Base-by-base conservation (phyloP, 1,140 invertebrate genomes). In the Araneus ventricosus region DNA sequence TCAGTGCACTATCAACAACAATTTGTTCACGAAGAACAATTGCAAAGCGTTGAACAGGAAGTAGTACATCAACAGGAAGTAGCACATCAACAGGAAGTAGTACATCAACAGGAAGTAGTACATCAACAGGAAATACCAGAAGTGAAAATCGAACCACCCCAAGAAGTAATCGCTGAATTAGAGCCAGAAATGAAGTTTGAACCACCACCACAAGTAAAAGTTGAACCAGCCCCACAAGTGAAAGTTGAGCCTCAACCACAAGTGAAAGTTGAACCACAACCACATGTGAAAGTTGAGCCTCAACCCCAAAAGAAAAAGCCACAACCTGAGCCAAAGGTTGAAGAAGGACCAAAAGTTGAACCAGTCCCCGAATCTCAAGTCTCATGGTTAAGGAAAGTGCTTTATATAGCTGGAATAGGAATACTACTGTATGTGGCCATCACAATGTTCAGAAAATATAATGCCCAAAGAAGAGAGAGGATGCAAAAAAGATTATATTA, bases 401-500 rank as follows among this genome's bases (percentile, higher is more conserved):
- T 91, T 91, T 91, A 91, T 45, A 45, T 91, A 5, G 24, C 24
- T n/a, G 89, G 89, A 17, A 91, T 91, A 41, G 80, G 22, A 39
- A 34, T 91, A 6, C n/a, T 91, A 63, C n/a, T 91, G 30, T 63
- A 79, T 91, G 79, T 91, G 2, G 80, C 57, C 52, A 24, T 84
- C 17, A 4, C 30, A 27, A 61, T 91, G 59, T 85, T 79, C 59
- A n/a, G 39, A 41, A 61, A 82, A 27, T 91, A 91, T 22, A 67
- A 45, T 39, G 89, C 89, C 45, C 57, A 41, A n/a, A 82, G 89
- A 67, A 82, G 27, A 67, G 89, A 91, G 37, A n/a, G 89, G 45
- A 91, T 91, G 52, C 89, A 91, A 37, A 91, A 91, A 41, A 37
- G 89, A 67, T 34, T 91, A 24, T 90, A 37, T 22, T 90, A 59